A percentile compares a stretch with the other conserved stretches of the same genome.
phyloP scores from a whole-genome alignment of 2,888 invertebrate genomes.

The Drosophila anomelani region DNA sequence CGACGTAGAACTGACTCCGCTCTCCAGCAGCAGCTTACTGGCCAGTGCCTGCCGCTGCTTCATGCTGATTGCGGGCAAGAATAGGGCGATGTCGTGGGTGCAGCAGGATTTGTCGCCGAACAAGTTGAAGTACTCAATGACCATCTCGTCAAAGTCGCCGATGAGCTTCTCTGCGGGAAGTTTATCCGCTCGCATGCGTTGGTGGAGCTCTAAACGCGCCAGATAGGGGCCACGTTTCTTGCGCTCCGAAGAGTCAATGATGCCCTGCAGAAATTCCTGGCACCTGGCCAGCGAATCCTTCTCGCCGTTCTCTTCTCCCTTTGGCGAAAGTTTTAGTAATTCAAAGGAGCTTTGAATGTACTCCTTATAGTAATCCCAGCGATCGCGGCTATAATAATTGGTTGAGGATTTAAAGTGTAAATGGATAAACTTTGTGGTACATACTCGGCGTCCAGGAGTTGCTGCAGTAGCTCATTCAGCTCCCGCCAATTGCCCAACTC shows the following conservation, averaged over 20 bases:
- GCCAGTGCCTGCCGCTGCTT: conserved; percentile 87
- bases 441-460: conserved; percentile 90
- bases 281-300: conserved; percentile 72
- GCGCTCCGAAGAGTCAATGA: conserved; percentile 86
- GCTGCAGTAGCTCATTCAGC: conserved; percentile 90
- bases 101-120: conserved; percentile 96
- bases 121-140: conserved; percentile 90
- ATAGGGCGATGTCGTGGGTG: conserved; percentile 92
- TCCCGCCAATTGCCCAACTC: conserved; percentile 91
- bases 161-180: conserved; percentile 86
- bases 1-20: conserved; percentile 88
- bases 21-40: conserved; percentile 87
- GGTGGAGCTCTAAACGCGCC: conserved; percentile 91
- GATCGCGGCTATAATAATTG: conserved; percentile 86
- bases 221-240: conserved; percentile 92
- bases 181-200: conserved; percentile 86
- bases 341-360: conserved; percentile 90
- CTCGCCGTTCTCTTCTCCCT: conserved; percentile 32
- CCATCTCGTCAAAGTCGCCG: conserved; percentile 88
- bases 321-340: conserved; percentile 84
- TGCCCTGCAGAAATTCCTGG: conserved; percentile 83
- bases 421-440: conserved; percentile 41
- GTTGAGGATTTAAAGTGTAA: not conserved
- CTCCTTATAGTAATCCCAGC: conserved; percentile 90
- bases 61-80: conserved; percentile 87